Evolutionary conservation across 2,113 vertebrate genomes (phyloP).

Genomic region (Xenus cinereus): DNA sequence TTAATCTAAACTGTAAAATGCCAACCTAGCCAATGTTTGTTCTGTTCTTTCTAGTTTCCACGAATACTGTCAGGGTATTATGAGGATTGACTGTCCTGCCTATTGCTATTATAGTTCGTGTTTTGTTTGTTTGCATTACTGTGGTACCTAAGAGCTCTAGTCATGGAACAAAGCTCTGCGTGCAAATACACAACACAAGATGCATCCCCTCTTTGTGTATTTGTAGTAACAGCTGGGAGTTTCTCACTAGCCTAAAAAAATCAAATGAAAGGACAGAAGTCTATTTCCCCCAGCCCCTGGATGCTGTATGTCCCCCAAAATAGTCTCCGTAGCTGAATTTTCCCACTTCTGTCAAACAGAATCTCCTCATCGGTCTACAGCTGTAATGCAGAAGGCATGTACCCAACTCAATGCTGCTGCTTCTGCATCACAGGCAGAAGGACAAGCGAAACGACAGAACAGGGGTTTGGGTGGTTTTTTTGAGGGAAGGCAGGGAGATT

Average conservation of each 20-base stretch:
- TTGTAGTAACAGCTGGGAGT: not conserved
- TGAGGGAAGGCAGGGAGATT: not conserved
- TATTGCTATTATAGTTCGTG: constrained; percentile 26
- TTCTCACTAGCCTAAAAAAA: not conserved
- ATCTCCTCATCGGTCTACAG: accelerated
- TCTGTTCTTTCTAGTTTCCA: constrained; percentile 32
- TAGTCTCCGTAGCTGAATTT: not conserved
- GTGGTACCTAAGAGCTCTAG: not conserved
- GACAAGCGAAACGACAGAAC: not conserved
- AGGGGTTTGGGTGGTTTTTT: accelerated
- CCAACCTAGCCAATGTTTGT: not conserved
- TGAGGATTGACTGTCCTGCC: constrained; percentile 41
- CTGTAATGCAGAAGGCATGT: not conserved
- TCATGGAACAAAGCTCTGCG: not conserved
- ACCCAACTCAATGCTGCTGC: not conserved
- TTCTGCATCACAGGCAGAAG: not conserved
- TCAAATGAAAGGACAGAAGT: not conserved
- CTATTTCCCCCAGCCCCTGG: not conserved
- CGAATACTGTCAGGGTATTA: constrained; percentile 1
- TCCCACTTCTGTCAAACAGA: not conserved
- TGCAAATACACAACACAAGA: not conserved
- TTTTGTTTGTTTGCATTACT: constrained; percentile 34
- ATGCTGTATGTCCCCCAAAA: not conserved
- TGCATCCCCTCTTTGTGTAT: not conserved
- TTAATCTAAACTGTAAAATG: not conserved